Conservation (phyloP, 2,797 vertebrate species). For the Melanotaenia parkinsoni region DNA sequence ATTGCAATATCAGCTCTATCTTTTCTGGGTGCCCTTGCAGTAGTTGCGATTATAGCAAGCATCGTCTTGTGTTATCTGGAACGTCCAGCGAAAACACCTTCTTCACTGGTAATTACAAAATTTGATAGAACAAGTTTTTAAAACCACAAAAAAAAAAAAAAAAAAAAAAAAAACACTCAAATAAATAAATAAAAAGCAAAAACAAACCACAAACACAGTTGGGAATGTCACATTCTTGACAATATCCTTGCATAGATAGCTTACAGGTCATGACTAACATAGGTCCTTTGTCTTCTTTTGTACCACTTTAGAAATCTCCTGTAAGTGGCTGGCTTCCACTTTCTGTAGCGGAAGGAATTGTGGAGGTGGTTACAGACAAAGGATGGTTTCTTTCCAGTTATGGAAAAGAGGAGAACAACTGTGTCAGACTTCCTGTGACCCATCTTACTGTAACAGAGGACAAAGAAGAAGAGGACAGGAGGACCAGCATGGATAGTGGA, state of each 20-base stretch:
- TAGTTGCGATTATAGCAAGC: slow-evolving; percentile 14
- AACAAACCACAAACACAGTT: background rate
- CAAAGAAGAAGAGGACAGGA: slow-evolving; percentile 58
- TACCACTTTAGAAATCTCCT: slow-evolving; percentile 72
- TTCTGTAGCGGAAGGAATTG: slow-evolving; percentile 46
- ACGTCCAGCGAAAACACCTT: slow-evolving; percentile 75
- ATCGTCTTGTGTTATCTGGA: slow-evolving; percentile 70
- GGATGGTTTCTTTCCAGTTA: slow-evolving; percentile 76
- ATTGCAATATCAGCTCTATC: slow-evolving; percentile 47
- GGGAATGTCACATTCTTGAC: background rate
- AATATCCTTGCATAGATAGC: background rate
- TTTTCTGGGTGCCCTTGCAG: slow-evolving; percentile 34
- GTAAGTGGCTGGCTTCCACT: slow-evolving; percentile 76
- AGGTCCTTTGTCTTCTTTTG: background rate
- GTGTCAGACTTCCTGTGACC: slow-evolving; percentile 2
- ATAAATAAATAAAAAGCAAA: background rate
- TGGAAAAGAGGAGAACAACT: slow-evolving; percentile 26
- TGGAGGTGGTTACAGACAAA: slow-evolving; percentile 81
- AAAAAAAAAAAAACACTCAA: background rate
- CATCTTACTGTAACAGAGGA: slow-evolving; percentile 19
- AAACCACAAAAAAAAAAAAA: background rate
- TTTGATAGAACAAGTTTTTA: background rate
- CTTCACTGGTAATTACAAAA: slow-evolving; percentile 71
- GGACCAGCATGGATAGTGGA: slow-evolving; percentile 78
- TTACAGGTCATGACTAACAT: background rate